phyloP scores from a whole-genome alignment of 2,113 vertebrate genomes.

The Quiscalus mexicanus region DNA sequence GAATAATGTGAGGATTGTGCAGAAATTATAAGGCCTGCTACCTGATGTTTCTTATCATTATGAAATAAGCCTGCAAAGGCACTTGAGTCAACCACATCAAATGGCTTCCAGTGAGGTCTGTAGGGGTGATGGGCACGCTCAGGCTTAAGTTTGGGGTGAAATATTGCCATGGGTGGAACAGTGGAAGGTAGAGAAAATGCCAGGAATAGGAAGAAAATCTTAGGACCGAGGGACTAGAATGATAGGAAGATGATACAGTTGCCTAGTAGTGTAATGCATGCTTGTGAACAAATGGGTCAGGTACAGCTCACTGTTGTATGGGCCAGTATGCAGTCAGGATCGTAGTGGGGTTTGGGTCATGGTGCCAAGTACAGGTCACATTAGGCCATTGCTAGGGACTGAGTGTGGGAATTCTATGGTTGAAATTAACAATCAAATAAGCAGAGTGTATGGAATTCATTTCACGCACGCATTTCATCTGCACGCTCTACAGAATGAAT shows the following conservation, averaged over 20 bases:
- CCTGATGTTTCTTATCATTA: neutral
- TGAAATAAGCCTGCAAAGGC: neutral
- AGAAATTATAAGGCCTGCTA: neutral
- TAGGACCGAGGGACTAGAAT: neutral
- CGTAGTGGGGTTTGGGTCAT: neutral
- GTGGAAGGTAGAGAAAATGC: neutral
- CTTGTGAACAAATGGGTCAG: neutral
- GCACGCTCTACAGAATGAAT: rapidly evolving
- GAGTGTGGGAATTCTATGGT: neutral
- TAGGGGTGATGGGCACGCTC: neutral
- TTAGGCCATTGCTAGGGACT: neutral
- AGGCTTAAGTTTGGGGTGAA: neutral
- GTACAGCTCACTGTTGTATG: neutral
- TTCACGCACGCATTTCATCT: too few relatives aligned
- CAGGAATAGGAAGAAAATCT: neutral
- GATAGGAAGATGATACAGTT: neutral
- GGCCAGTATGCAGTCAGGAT: neutral
- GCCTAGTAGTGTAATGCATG: too few relatives aligned
- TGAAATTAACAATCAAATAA: neutral
- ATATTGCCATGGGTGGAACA: neutral
- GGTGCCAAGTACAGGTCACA: neutral
- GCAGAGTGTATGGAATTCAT: neutral
- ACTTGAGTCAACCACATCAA: neutral
- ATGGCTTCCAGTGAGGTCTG: neutral
- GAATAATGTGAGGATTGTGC: neutral